Conservation (phyloP, 2,797 vertebrate genomes). For the Siniperca scherzeri region DNA sequence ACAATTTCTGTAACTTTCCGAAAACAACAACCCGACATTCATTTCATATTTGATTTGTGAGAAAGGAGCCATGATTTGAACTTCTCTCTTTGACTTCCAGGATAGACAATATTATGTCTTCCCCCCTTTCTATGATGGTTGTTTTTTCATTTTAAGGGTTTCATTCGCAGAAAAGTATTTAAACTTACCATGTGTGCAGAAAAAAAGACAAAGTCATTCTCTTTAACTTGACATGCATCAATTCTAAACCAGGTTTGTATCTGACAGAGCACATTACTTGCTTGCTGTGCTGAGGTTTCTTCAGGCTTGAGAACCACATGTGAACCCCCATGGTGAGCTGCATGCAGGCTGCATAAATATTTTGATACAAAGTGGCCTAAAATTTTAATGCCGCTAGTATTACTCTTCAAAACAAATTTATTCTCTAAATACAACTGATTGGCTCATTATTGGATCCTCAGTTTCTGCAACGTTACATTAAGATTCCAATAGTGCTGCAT, state of each 20-base stretch:
- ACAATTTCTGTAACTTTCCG: not conserved
- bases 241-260: slow-evolving; percentile 39
- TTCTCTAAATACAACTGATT: slow-evolving; percentile 53
- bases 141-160: not conserved
- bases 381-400: slow-evolving; percentile 55
- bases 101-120: not conserved
- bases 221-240: slow-evolving; percentile 33
- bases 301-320: slow-evolving; percentile 27
- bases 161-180: not conserved
- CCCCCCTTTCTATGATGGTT: not conserved
- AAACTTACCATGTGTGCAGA: slow-evolving; percentile 11
- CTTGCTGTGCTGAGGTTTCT: slow-evolving; percentile 52
- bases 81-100: not conserved
- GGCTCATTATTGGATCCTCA: slow-evolving; percentile 30
- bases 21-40: not conserved
- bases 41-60: not conserved
- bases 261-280: slow-evolving; percentile 35
- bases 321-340: slow-evolving; percentile 47
- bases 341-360: slow-evolving; percentile 49
- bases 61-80: not conserved
- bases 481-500: slow-evolving; percentile 2
- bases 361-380: slow-evolving; percentile 51
- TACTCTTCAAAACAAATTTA: slow-evolving; percentile 59
- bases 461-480: slow-evolving; percentile 28
- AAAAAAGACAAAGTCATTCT: slow-evolving; percentile 7